phyloP scores from a whole-genome alignment of 2,888 invertebrate species.

The Helleia helle region DNA sequence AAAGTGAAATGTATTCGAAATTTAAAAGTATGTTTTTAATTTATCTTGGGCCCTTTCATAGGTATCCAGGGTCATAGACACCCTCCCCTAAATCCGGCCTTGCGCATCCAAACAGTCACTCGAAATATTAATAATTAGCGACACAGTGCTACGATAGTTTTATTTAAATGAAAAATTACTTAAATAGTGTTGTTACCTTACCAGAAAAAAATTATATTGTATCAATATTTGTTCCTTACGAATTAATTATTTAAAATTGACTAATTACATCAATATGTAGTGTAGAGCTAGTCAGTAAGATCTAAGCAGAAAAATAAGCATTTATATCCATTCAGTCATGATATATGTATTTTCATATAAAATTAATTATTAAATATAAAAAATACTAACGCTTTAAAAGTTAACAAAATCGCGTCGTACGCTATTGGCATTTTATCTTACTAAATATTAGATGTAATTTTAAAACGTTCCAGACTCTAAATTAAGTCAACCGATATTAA shows the following conservation, averaged over 20 bases:
- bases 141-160: constrained; percentile 1
- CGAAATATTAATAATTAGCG: too few relatives aligned
- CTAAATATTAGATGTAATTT: constrained; percentile 29
- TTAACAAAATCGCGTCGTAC: constrained; percentile 52
- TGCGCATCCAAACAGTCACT: too few relatives aligned
- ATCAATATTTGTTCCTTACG: not conserved
- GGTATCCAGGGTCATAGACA: too few relatives aligned
- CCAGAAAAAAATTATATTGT: not conserved
- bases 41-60: too few relatives aligned
- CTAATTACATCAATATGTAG: constrained; percentile 15
- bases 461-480: constrained; percentile 43
- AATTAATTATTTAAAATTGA: not conserved
- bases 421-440: constrained; percentile 58
- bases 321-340: constrained; percentile 10
- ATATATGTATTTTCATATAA: not conserved
- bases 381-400: constrained; percentile 34
- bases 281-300: constrained; percentile 49
- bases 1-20: too few relatives aligned
- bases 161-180: not conserved
- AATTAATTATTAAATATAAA: constrained; percentile 9
- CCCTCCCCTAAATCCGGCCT: too few relatives aligned
- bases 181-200: constrained; percentile 1
- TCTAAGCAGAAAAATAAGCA: constrained; percentile 14
- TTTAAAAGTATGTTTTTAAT: too few relatives aligned
- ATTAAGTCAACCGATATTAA: constrained; percentile 28